Evolutionary conservation across 2,888 invertebrate genomes (phyloP).

Genomic region (Parapristionchus giblindavisi): DNA sequence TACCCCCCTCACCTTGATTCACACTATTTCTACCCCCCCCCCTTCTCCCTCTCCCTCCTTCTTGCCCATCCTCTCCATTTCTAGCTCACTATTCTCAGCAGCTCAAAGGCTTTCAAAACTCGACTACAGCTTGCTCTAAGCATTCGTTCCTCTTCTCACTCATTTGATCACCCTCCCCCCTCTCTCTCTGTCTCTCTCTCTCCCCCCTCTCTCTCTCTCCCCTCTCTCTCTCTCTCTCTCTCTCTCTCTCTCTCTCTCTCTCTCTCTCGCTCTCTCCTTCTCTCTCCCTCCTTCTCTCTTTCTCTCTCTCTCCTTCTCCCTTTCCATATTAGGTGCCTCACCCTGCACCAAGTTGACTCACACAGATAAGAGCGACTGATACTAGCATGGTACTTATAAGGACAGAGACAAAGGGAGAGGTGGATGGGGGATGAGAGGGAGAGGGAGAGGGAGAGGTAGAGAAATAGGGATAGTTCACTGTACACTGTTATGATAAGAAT

Average conservation of each 20-base stretch:
- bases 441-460: conserved; percentile 6
- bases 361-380: conserved; percentile 49
- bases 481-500: too few relatives aligned
- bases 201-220: neutral
- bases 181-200: neutral
- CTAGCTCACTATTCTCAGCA: too few relatives aligned
- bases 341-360: conserved; percentile 43
- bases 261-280: conserved; percentile 26
- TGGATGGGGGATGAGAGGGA: conserved; percentile 22
- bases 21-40: neutral
- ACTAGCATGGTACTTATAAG: conserved; percentile 22
- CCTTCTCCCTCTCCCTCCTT: neutral
- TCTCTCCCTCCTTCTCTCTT: conserved; percentile 25
- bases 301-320: conserved; percentile 6
- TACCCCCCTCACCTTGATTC: neutral
- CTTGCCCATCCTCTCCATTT: neutral
- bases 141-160: conserved; percentile 14
- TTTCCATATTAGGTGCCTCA: neutral
- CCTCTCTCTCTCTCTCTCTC: neutral
- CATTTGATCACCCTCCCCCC: neutral
- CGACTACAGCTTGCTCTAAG: neutral
- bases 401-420: conserved; percentile 43
- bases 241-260: conserved; percentile 11
- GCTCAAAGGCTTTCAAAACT: too few relatives aligned
- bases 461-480: neutral